A percentile compares a stretch with the other conserved stretches of the same genome.
These are phyloP conservation scores for Percopsis transmontana DNA, from an alignment of 2,113 vertebrate genomes.

Conservation along the genomic window DNA sequence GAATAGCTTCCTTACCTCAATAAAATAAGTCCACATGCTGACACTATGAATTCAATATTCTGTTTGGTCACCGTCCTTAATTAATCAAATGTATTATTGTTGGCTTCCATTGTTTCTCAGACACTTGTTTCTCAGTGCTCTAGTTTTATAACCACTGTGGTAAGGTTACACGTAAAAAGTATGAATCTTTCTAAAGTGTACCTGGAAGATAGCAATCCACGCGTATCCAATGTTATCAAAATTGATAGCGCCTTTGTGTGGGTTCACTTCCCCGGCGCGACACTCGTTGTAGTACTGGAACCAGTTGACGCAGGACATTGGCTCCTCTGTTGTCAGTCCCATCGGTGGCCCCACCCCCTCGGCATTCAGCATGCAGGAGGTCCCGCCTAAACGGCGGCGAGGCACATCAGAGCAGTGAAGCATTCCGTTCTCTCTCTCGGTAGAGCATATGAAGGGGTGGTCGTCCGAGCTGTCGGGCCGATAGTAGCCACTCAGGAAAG, in stretches of 20 bases:
- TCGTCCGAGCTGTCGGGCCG: constrained; percentile 87
- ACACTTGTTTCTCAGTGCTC: too few species aligned
- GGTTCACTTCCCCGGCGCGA: constrained; percentile 88
- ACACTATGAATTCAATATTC: too few species aligned
- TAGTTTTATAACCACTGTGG: too few species aligned
- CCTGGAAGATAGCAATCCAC: constrained; percentile 99
- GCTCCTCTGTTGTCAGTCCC: constrained; percentile 6
- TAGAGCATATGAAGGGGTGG: constrained; percentile 95
- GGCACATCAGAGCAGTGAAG: constrained; percentile 90
- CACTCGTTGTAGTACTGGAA: constrained; percentile 94
- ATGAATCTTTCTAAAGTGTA: constrained; percentile 59
- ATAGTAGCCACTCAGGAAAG: constrained; percentile 89
- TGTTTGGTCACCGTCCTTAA: too few species aligned
- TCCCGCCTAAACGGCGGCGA: constrained; percentile 79
- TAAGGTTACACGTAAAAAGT: not conserved
- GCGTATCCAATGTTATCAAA: constrained; percentile 98
- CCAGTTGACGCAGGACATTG: constrained; percentile 89
- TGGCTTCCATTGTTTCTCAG: too few species aligned
- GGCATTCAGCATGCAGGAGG: constrained; percentile 82
- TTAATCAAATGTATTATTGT: too few species aligned
- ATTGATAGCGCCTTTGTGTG: constrained; percentile 96
- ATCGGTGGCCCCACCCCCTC: constrained; percentile 64
- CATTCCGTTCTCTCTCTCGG: constrained; percentile 92
- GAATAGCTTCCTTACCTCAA: too few species aligned
- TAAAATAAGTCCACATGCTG: too few species aligned